A percentile compares a stretch with the other conserved stretches of the same genome.
Evolutionary conservation across 2,888 invertebrate species (phyloP).

Genomic region (Meiosimyza platycephala): DNA sequence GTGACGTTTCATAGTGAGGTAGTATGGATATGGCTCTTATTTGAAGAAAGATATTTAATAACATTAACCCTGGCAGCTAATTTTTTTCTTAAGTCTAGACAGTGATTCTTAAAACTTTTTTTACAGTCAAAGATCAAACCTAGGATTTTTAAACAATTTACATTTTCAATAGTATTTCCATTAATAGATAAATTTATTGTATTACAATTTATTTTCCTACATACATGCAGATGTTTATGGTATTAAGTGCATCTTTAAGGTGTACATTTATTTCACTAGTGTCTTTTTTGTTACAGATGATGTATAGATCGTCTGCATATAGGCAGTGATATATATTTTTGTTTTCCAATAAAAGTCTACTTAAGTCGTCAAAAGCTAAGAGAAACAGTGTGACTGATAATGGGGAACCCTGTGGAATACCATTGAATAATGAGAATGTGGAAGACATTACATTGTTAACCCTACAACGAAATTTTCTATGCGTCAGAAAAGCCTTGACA

Average conservation of each 20-base stretch:
- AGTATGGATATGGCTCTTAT: constrained; percentile 17
- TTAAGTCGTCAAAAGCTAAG: no score
- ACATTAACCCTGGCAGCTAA: constrained; percentile 23
- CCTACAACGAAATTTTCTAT: no score
- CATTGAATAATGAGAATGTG: no score
- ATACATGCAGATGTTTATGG: no score
- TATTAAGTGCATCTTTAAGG: background rate
- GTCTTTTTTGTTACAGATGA: background rate
- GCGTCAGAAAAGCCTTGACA: no score
- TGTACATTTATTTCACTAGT: background rate
- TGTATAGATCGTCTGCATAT: constrained; percentile 8
- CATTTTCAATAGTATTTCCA: background rate
- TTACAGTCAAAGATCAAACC: constrained; percentile 20
- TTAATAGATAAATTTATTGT: background rate
- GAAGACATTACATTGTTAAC: no score
- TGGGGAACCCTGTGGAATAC: no score
- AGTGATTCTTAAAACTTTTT: constrained; percentile 21
- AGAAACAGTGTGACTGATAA: no score
- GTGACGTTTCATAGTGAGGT: constrained; percentile 18
- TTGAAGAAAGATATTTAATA: constrained; percentile 31
- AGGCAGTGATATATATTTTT: background rate
- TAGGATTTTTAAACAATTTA: constrained; percentile 8
- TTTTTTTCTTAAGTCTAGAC: constrained; percentile 6
- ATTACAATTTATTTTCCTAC: no score
- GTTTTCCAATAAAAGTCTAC: background rate